These are phyloP conservation scores for Gryllus bimaculatus DNA, from an alignment of 1,140 invertebrate species.

Conservation along the genomic window DNA sequence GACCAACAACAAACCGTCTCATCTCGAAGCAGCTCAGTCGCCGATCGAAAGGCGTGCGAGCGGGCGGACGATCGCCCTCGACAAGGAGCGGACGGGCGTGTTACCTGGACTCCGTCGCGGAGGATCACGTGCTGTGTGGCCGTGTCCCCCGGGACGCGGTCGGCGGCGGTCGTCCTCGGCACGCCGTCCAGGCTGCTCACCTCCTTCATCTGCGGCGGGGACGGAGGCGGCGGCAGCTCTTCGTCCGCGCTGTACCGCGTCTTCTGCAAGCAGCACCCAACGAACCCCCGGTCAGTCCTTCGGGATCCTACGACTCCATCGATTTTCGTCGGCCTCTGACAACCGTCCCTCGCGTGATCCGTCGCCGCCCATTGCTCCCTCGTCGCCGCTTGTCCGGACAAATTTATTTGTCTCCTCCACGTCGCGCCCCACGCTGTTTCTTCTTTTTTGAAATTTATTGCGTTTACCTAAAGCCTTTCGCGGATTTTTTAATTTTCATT, in stretches of 20 bases:
- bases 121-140: background rate
- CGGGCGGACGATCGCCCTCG: no score
- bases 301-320: background rate
- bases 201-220: constrained; percentile 41
- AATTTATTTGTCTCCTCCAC: no score
- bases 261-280: constrained; percentile 39
- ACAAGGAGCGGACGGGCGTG: background rate
- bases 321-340: background rate
- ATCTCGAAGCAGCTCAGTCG: no score
- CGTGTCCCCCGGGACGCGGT: constrained; percentile 21
- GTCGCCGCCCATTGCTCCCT: background rate
- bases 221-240: constrained; percentile 44
- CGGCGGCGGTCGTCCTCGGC: constrained; percentile 22
- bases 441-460: no score
- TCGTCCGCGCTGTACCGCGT: constrained; percentile 41
- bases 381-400: no score
- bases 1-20: no score
- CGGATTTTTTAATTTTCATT: no score
- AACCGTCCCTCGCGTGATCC: background rate
- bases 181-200: constrained; percentile 27
- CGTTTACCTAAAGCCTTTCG: no score
- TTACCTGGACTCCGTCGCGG: background rate
- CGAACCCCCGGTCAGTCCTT: background rate
- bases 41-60: no score
- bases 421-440: no score